Evolutionary conservation across 2,113 vertebrate species (phyloP).

Genomic region (Sinocyclocheilus grahami): DNA sequence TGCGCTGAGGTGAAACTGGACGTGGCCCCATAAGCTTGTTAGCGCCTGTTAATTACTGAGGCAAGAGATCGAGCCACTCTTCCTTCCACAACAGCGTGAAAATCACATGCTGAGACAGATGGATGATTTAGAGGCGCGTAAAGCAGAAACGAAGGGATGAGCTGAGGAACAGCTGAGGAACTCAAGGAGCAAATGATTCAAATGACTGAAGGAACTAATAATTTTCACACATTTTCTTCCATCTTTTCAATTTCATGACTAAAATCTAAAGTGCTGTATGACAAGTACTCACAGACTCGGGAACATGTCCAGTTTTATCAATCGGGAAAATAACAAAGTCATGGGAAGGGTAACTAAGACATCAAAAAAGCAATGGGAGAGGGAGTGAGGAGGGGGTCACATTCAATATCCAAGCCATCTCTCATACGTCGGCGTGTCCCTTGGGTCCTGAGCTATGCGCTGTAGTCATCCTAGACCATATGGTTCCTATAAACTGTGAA

Average conservation of each 20-base stretch:
- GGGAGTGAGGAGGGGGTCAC: constrained; percentile 11
- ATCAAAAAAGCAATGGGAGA: constrained; percentile 4
- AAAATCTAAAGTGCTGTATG: not conserved
- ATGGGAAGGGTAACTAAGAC: constrained; percentile 10
- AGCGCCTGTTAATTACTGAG: constrained; percentile 35
- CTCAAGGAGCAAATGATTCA: not conserved
- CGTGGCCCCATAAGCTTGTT: constrained; percentile 19
- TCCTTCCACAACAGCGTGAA: not conserved
- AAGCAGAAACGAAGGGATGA: not conserved
- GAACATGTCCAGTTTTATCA: constrained; percentile 2
- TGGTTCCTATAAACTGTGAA: constrained; percentile 63
- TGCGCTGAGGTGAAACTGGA: constrained; percentile 47
- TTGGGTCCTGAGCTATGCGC: constrained; percentile 54
- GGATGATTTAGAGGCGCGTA: not conserved
- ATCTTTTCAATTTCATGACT: not conserved
- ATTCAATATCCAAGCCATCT: constrained; percentile 57
- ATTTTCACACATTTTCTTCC: not conserved
- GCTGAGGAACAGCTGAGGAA: not conserved
- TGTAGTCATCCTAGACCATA: constrained; percentile 60
- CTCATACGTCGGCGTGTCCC: constrained; percentile 53
- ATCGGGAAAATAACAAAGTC: constrained; percentile 24
- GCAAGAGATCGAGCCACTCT: constrained; percentile 27
- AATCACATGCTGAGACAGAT: not conserved
- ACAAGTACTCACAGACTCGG: not conserved
- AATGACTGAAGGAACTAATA: not conserved